Evolutionary conservation across 1,140 invertebrate species (phyloP), one percentile per base, ranked within the genome.

Genomic region (Asbolus verrucosus): DNA sequence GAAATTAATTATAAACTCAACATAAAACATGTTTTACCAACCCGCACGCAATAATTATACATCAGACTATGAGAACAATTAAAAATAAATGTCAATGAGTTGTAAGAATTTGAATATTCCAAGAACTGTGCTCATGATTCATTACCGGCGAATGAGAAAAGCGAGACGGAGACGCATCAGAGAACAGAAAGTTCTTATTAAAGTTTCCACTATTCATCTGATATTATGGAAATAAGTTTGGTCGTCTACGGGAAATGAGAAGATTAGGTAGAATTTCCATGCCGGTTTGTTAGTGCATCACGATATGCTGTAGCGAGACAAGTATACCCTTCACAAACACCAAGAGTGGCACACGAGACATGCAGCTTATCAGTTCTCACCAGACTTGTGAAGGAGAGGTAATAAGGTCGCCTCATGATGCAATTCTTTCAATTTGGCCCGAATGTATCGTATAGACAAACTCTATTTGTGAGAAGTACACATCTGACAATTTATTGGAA

Each of bases 161-260:
- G 43, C 19, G 18, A 50, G 43, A 6, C 43, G 43, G n/a, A n/a
- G n/a, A 50, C 33, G 2, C 11, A 36, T 50, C 16, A 11, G 46
- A 54, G 46, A 54, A 50, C 43, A 50, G 43, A 21, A n/a, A 50
- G 43, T 70, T 66, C 69, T 38, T 70, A 70, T 70, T 70, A 59
- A 59, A 66, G 62, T 66, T 70, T 66, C 30, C 38, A 66, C 62
- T 66, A 66, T 65, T 69, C 67, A 69, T 69, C 67, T 50, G 67
- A 69, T 66, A 67, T 38, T 70, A 70, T 70, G 69, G 69, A 70
- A 70, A 70, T 70, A 66, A 70, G 43, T 70, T 65, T 13, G 61
- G 14, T 63, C 41, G 61, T 66, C 69, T 54, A 62, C 59, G 69
- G 69, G 46, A 66, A 66, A 70, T 65, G 62, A 65, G 69, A 46